These are phyloP conservation scores for Pachypanchax playfairii DNA, from an alignment of 2,113 vertebrate species.

Conservation along the genomic window DNA sequence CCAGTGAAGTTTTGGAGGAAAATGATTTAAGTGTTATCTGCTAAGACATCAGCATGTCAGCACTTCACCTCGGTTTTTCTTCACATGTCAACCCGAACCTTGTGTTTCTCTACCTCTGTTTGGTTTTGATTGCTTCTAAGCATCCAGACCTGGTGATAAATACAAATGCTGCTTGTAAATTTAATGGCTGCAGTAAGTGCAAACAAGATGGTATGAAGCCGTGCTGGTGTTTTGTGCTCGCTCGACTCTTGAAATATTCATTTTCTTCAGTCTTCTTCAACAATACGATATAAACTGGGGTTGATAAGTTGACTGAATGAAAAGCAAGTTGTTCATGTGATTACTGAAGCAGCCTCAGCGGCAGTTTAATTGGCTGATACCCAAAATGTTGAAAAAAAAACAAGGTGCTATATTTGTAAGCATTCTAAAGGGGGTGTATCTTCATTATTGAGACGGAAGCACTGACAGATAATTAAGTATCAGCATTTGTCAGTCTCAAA, in stretches of 20 bases:
- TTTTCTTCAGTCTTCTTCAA: slow-evolving; percentile 63
- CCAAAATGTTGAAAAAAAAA: not conserved
- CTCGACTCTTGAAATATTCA: slow-evolving; percentile 78
- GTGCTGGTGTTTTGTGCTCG: slow-evolving; percentile 56
- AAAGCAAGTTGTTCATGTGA: slow-evolving; percentile 34
- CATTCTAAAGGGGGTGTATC: not conserved
- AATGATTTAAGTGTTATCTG: slow-evolving; percentile 99
- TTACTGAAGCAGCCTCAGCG: slow-evolving; percentile 13
- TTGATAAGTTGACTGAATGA: slow-evolving; percentile 39
- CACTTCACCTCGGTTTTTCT: slow-evolving; percentile 95
- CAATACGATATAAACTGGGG: slow-evolving; percentile 54
- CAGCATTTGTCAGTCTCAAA: slow-evolving; percentile 20
- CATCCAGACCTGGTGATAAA: slow-evolving; percentile 83
- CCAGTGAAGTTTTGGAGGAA: slow-evolving; percentile 99
- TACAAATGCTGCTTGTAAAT: slow-evolving; percentile 82
- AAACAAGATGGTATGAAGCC: slow-evolving; percentile 63
- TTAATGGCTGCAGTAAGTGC: slow-evolving; percentile 76
- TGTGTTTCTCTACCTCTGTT: slow-evolving; percentile 82
- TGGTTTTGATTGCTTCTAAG: slow-evolving; percentile 86
- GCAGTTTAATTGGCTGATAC: slow-evolving; percentile 11
- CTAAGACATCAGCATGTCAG: slow-evolving; percentile 97
- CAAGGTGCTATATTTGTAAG: not conserved
- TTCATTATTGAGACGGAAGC: not conserved
- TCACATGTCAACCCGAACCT: slow-evolving; percentile 94
- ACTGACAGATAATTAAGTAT: not conserved